phyloP scores from a whole-genome alignment of 2,888 invertebrate genomes.

The Drosophila sordidula region DNA sequence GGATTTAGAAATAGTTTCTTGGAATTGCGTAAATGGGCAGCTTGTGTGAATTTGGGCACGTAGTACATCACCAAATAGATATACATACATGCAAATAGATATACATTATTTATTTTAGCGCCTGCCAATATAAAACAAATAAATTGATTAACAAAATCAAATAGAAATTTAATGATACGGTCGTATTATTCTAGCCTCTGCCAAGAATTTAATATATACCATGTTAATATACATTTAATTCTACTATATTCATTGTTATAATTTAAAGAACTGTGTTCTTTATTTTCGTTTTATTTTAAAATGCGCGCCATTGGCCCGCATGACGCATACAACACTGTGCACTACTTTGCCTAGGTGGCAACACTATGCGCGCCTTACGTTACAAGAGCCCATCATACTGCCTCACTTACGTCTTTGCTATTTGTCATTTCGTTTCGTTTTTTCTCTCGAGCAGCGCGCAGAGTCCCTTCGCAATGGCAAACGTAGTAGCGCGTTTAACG shows the following conservation, averaged over 20 bases:
- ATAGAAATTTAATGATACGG: background rate
- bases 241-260: background rate
- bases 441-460: constrained; percentile 26
- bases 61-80: constrained; percentile 34
- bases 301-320: constrained; percentile 19
- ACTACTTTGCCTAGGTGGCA: constrained; percentile 36
- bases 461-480: constrained; percentile 51
- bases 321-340: constrained; percentile 50
- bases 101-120: background rate
- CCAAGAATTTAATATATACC: background rate
- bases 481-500: constrained; percentile 55
- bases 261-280: background rate
- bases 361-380: constrained; percentile 38
- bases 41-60: constrained; percentile 57
- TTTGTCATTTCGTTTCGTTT: constrained; percentile 62
- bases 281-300: constrained; percentile 15
- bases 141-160: background rate
- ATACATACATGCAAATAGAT: background rate
- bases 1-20: constrained; percentile 53
- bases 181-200: background rate
- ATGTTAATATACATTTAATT: background rate
- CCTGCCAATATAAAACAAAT: background rate
- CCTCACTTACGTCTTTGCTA: constrained; percentile 52
- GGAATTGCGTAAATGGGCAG: constrained; percentile 33
- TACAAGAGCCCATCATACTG: constrained; percentile 4